These are phyloP conservation scores for Noturus placidus DNA, from an alignment of 2,113 vertebrate species.

Conservation along the genomic window DNA sequence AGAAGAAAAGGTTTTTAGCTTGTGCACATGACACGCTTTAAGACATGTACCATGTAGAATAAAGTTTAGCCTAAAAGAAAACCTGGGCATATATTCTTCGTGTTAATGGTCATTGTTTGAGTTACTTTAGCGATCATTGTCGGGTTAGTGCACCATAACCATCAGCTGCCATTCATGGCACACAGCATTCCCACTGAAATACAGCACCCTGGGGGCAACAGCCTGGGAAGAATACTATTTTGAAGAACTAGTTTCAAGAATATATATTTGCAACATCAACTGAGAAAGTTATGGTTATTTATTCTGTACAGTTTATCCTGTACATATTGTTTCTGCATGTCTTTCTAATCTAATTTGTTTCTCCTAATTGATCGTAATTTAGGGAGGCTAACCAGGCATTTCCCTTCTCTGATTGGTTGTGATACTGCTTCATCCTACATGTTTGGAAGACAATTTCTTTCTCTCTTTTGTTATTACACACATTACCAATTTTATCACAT, in stretches of 20 bases:
- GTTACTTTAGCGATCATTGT: conserved; percentile 34
- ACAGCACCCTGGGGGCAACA: not conserved
- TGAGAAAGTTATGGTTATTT: conserved; percentile 1
- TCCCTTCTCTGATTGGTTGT: conserved; percentile 8
- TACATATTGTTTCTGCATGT: conserved; percentile 29
- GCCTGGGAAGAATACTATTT: conserved; percentile 2
- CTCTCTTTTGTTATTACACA: conserved; percentile 24
- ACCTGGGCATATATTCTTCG: conserved; percentile 19
- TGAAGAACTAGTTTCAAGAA: not conserved
- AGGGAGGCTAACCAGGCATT: not conserved
- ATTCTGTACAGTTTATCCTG: conserved; percentile 19
- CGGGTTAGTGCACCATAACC: not conserved
- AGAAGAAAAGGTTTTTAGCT: conserved; percentile 14
- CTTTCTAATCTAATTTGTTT: conserved; percentile 28
- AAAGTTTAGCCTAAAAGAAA: conserved; percentile 16
- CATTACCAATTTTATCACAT: conserved; percentile 13
- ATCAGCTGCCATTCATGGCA: conserved; percentile 21
- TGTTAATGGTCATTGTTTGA: conserved; percentile 15
- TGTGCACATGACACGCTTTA: conserved; percentile 1
- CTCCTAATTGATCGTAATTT: conserved; percentile 12
- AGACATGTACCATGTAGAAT: conserved; percentile 25
- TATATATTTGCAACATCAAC: conserved; percentile 15
- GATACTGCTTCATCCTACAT: not conserved
- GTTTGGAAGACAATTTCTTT: not conserved
- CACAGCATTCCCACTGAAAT: conserved; percentile 14